Conservation (phyloP, 2,113 vertebrate species). For the Apeltes quadracus region DNA sequence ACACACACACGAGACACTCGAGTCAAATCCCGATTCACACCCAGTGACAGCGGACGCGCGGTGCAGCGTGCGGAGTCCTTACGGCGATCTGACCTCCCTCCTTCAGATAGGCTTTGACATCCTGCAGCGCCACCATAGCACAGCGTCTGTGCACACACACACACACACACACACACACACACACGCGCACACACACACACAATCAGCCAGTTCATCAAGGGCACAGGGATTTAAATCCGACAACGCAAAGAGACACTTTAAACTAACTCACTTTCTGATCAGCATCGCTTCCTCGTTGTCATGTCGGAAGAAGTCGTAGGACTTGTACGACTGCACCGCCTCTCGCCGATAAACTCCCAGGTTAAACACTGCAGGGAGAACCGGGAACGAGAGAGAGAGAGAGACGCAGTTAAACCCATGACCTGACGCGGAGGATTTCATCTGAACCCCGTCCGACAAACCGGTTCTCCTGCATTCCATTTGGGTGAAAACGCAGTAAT, state of each 20-base stretch:
- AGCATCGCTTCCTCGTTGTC: conserved; percentile 96
- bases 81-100: conserved; percentile 96
- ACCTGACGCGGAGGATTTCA: background rate
- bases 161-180: no score
- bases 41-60: background rate
- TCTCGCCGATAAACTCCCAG: conserved; percentile 93
- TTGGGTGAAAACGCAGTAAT: background rate
- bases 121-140: conserved; percentile 91
- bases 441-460: conserved; percentile 6
- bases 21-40: background rate
- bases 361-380: conserved; percentile 88
- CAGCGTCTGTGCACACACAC: conserved; percentile 85
- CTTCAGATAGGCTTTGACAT: conserved; percentile 91
- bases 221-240: background rate
- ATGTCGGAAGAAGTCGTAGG: conserved; percentile 96
- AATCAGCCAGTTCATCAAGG: background rate
- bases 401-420: background rate
- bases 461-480: conserved; percentile 49
- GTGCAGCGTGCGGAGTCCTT: conserved; percentile 61
- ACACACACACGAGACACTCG: background rate
- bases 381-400: conserved; percentile 3
- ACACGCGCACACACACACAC: no score
- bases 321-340: conserved; percentile 93
- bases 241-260: background rate
- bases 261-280: conserved; percentile 92